These are phyloP conservation scores for Daphoenositta chrysoptera DNA, from an alignment of 2,113 vertebrate genomes.

Conservation along the genomic window DNA sequence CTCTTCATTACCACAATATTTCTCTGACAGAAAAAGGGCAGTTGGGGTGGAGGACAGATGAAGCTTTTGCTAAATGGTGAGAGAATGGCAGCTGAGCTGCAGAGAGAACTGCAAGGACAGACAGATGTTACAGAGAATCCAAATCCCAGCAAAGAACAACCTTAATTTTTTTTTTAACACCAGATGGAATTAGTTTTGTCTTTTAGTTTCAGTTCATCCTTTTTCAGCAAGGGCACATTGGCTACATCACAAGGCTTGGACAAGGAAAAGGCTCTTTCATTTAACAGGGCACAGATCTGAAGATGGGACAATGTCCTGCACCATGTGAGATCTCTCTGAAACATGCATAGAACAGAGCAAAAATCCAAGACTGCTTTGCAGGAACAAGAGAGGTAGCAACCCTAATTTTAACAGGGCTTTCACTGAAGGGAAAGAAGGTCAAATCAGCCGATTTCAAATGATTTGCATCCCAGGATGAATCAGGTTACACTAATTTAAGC, in stretches of 20 bases:
- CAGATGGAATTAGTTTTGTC: neutral
- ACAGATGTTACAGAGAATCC: neutral
- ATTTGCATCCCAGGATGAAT: constrained; percentile 81
- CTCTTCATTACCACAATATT: neutral
- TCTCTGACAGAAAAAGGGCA: neutral
- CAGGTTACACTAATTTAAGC: constrained; percentile 77
- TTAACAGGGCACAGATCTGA: constrained; percentile 9
- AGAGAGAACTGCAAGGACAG: neutral
- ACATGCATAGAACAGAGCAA: constrained; percentile 41
- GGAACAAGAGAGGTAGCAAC: constrained; percentile 63
- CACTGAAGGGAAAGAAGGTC: constrained; percentile 69
- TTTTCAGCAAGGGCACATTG: neutral
- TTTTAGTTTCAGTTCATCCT: neutral
- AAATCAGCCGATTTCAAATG: constrained; percentile 77
- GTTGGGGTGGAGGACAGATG: neutral
- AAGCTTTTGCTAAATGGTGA: neutral
- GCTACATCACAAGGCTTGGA: neutral
- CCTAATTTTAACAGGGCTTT: constrained; percentile 74
- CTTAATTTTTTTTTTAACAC: neutral
- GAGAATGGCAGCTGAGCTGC: neutral
- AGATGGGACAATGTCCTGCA: constrained; percentile 22
- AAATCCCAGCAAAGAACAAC: neutral
- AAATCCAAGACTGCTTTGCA: constrained; percentile 53
- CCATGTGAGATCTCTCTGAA: neutral
- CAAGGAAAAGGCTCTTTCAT: constrained; percentile 18